Evolutionary conservation across 1,140 invertebrate genomes (phyloP).

Genomic region (Orchestia grillus): DNA sequence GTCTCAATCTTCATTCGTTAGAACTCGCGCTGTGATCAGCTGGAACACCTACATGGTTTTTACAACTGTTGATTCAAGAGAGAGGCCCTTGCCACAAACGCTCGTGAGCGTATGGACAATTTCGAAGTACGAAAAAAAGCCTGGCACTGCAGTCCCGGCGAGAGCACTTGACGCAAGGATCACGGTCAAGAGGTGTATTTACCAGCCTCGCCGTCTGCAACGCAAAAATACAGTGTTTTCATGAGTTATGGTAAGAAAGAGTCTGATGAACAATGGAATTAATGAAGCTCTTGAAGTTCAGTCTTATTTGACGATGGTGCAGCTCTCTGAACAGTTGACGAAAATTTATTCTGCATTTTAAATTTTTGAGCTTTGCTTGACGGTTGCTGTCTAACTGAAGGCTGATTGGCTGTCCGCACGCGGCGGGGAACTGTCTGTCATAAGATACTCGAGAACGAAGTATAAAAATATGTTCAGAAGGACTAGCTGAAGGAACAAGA

Average conservation of each 20-base stretch:
- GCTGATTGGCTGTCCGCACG: not conserved
- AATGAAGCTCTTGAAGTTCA: not conserved
- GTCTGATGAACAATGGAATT: not conserved
- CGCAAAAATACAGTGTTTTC: not conserved
- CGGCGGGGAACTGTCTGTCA: not conserved
- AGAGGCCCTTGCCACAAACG: not conserved
- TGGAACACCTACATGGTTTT: not conserved
- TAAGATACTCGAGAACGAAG: not conserved
- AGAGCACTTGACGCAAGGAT: not conserved
- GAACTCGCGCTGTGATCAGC: not conserved
- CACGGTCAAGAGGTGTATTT: not conserved
- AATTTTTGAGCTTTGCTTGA: not conserved
- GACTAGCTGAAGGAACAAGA: not conserved
- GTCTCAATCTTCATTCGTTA: not conserved
- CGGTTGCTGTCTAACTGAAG: not conserved
- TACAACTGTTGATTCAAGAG: not conserved
- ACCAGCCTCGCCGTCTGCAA: not conserved
- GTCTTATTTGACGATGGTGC: not conserved
- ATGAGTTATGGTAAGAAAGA: not conserved
- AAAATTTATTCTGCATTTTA: not conserved
- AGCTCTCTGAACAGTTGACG: not conserved
- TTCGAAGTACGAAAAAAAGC: no score
- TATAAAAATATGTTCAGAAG: not conserved
- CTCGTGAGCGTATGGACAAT: not conserved
- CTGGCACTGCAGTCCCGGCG: not conserved